Conservation (phyloP, 2,113 vertebrate genomes). For the Heterochromis multidens region DNA sequence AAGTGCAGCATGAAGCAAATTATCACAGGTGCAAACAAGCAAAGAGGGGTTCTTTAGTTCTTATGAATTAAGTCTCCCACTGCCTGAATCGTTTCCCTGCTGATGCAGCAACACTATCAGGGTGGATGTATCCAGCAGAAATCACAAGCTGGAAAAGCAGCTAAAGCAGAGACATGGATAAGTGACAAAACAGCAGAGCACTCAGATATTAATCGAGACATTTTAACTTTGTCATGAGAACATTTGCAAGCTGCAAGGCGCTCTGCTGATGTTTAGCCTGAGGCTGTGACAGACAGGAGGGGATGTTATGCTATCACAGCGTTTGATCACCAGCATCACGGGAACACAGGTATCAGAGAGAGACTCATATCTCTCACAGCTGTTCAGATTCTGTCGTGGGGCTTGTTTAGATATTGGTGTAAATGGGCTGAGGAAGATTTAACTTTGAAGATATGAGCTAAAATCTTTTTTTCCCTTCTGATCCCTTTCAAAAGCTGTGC, state of each 20-base stretch:
- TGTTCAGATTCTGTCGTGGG: slow-evolving; percentile 34
- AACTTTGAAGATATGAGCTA: slow-evolving; percentile 21
- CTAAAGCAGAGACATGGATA: not conserved
- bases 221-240: slow-evolving; percentile 67
- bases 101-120: not conserved
- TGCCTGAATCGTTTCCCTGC: not conserved
- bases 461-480: not conserved
- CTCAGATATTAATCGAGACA: slow-evolving; percentile 65
- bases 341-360: slow-evolving; percentile 60
- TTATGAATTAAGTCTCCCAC: not conserved
- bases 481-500: not conserved
- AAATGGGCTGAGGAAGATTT: slow-evolving; percentile 34
- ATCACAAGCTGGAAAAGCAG: slow-evolving; percentile 35
- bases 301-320: slow-evolving; percentile 54
- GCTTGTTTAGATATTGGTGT: slow-evolving; percentile 52
- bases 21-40: not conserved
- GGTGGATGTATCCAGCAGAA: slow-evolving; percentile 1
- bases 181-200: slow-evolving; percentile 30
- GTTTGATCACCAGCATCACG: slow-evolving; percentile 62
- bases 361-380: slow-evolving; percentile 35
- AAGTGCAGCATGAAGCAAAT: not conserved
- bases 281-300: slow-evolving; percentile 67
- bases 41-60: not conserved
- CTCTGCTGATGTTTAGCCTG: slow-evolving; percentile 61
- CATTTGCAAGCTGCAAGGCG: slow-evolving; percentile 50